Base-by-base conservation (phyloP, 2,113 vertebrate species). In the Forbesichthys papilliferus region DNA sequence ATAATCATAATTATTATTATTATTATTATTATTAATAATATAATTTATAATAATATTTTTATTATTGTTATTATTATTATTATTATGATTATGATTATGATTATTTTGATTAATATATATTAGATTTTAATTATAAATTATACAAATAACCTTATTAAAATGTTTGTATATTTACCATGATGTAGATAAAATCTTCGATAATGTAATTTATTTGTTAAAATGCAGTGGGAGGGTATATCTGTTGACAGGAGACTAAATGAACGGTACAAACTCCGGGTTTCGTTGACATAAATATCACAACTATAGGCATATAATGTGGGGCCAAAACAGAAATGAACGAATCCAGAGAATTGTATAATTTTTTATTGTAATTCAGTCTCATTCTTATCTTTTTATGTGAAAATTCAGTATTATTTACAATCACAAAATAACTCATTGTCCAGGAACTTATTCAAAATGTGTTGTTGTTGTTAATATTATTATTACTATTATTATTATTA, bases 361-460 rank as follows among this genome's bases (percentile, higher is more conserved):
- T 5, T 42, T 6, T 8, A 42, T 42, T 42, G 36, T 27, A 27
- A 27, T 42, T 42, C 7, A 42, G 36, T 42, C 36, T 6, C 4
- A 42, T 42, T 42, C 7, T 5, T 42, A 42, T 42, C 5, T 1
- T 58, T 53, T 63, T 4, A 36, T 0, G 46, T 69, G 61, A 60
- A n/a, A 69, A 69, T 0, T 53, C 11, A 3, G n/a, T 53, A 13
- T 27, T 11, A 5, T 3, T 5, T 2, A 16, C 3, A 53, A 27
- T 42, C 27, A 9, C 5, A 73, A 53, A 52, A 11, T 11, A 6
- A 36, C 59, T 14, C 53, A 77, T 79, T 56, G 48, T 77, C 79
- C n/a, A 47, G 61, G n/a, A 42, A 54, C 20, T 53, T 54, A 54
- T 42, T 52, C 9, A 52, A 4, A 52, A 52, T 9, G 9, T n/a